phyloP scores from a whole-genome alignment of 2,113 vertebrate species.

The Vanacampus margaritifer region DNA sequence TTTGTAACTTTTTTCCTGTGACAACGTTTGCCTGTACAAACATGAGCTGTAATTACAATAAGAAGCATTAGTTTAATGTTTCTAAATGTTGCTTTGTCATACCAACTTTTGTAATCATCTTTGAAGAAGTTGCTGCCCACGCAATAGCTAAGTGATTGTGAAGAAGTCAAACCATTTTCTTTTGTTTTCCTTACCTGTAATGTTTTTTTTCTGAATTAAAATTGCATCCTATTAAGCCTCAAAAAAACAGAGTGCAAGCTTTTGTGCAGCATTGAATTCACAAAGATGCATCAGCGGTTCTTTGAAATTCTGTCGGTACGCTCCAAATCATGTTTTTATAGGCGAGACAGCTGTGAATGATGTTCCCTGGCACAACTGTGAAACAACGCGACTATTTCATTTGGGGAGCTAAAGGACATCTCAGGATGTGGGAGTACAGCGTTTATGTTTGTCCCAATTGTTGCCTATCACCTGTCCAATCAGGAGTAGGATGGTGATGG shows the following conservation, averaged over 20 bases:
- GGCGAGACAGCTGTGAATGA: not conserved
- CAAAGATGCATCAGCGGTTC: no score
- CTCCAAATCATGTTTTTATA: not conserved
- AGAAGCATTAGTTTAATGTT: not conserved
- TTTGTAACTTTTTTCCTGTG: not conserved
- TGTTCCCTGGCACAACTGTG: not conserved
- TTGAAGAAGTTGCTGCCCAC: not conserved
- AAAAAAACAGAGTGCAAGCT: not conserved
- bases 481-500: not conserved
- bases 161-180: not conserved
- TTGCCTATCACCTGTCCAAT: constrained; percentile 33
- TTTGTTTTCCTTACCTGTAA: not conserved
- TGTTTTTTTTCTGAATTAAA: not conserved
- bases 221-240: not conserved
- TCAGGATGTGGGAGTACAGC: not conserved
- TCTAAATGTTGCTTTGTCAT: not conserved
- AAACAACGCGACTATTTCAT: not conserved
- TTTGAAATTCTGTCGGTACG: not conserved
- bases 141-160: not conserved
- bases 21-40: not conserved
- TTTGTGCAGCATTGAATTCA: not conserved
- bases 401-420: not conserved
- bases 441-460: constrained; percentile 34
- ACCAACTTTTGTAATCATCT: not conserved
- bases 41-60: not conserved